Evolutionary conservation across 1,140 invertebrate species (phyloP).

Genomic region (Aphelinus certus): DNA sequence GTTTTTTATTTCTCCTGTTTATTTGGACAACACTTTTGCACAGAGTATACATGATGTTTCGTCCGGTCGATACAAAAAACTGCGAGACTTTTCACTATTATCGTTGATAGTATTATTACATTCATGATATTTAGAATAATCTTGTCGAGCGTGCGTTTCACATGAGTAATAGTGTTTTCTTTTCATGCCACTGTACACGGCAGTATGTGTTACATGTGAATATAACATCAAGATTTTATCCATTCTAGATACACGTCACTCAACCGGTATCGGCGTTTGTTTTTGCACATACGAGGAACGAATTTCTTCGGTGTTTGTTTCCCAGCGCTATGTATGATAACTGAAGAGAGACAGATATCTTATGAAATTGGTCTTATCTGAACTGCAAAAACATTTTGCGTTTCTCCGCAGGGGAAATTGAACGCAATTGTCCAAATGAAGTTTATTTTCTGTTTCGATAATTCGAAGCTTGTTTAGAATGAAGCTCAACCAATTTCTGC

Average conservation of each 20-base stretch:
- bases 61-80: conserved; percentile 13
- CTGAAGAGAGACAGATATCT: neutral
- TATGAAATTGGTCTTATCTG: too few relatives aligned
- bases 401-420: too few relatives aligned
- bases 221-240: conserved; percentile 4
- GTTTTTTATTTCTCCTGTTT: conserved; percentile 11
- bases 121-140: neutral
- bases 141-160: conserved; percentile 10
- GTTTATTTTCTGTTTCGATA: too few relatives aligned
- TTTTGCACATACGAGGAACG: neutral
- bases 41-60: conserved; percentile 14
- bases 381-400: too few relatives aligned
- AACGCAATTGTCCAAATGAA: too few relatives aligned
- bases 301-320: neutral
- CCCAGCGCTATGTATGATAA: neutral
- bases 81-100: conserved; percentile 4
- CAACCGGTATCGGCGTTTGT: neutral
- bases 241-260: neutral
- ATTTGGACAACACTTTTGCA: conserved; percentile 25
- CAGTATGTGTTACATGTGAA: neutral
- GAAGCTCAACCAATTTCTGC: too few relatives aligned
- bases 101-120: neutral
- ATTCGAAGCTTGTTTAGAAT: too few relatives aligned
- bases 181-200: neutral
- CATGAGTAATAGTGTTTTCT: neutral